Evolutionary conservation across 2,797 vertebrate species (phyloP), one percentile per base, ranked within the genome.

Genomic region (Ctenopoma multispine): DNA sequence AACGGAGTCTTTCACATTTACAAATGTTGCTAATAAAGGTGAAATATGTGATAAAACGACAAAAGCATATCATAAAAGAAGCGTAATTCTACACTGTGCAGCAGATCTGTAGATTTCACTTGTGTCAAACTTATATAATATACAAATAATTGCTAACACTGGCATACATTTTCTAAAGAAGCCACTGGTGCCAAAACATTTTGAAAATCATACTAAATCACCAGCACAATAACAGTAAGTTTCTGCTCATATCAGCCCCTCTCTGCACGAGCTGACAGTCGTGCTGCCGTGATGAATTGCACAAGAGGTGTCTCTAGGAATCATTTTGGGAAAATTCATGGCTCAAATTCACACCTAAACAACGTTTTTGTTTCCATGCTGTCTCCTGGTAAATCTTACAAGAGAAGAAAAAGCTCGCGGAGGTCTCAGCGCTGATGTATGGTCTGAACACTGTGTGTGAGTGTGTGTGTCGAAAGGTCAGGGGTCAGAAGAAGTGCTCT

Each of bases 401-500:
- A 24, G 71, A 63, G 69, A 84, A 84, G 69, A 82, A 86, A 84
- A 88, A 83, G 56, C 82, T 85, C 72, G 72, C 43, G 44, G 85
- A 89, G 85, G 84, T 88, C 86, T 78, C 63, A 53, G 62, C 75
- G 41, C 90, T 92, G 92, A 93, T 92, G 88, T 92, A 93, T 93
- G 89, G 72, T 87, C 85, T 90, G 88, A 90, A 94, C 91, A 88
- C 84, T 40, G 38, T 40, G 38, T 34, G 90, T 93, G 89, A 85
- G 90, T 92, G 90, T 93, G 89, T 85, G 90, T 92, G 92, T 92
- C 87, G 90, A 91, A 81, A 93, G 93, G 93, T 95, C 91, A 94
- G 87, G 90, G 94, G 92, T 94, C 92, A 90, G 84, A 46, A 87
- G 82, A 86, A 93, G 92, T 93, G 87, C 90, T 92, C 79, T 10